Evolutionary conservation across 2,113 vertebrate genomes (phyloP).

Genomic region (Opisthocomus hoazin): DNA sequence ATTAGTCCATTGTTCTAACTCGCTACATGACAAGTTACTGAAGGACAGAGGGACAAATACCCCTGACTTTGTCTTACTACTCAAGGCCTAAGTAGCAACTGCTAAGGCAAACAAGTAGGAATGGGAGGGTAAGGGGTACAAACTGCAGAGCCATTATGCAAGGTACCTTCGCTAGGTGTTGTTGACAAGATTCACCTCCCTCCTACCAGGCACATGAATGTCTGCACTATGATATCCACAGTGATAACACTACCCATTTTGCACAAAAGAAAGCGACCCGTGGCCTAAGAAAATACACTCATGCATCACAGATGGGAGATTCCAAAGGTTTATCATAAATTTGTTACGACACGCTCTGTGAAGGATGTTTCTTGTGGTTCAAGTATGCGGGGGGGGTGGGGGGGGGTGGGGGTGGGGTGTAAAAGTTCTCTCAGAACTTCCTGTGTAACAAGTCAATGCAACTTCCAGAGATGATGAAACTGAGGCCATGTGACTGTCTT

Average conservation of each 20-base stretch:
- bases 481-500: background rate
- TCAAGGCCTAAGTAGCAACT: background rate
- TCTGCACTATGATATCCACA: background rate
- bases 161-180: background rate
- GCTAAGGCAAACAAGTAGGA: background rate
- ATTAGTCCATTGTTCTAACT: background rate
- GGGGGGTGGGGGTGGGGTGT: too few species aligned
- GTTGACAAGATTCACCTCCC: background rate
- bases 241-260: background rate
- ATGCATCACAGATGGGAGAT: background rate
- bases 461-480: slow-evolving; percentile 10
- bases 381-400: too few species aligned
- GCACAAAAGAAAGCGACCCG: fast-evolving
- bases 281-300: background rate
- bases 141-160: fast-evolving
- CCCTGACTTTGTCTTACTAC: background rate
- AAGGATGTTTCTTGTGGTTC: background rate
- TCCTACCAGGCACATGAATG: background rate
- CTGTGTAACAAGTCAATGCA: background rate
- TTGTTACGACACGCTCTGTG: background rate
- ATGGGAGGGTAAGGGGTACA: background rate
- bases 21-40: background rate
- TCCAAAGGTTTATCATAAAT: background rate
- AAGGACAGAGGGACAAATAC: background rate
- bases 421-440: slow-evolving; percentile 3